Conservation (phyloP, 2,888 invertebrate genomes). For the Acanthopleura granulata region DNA sequence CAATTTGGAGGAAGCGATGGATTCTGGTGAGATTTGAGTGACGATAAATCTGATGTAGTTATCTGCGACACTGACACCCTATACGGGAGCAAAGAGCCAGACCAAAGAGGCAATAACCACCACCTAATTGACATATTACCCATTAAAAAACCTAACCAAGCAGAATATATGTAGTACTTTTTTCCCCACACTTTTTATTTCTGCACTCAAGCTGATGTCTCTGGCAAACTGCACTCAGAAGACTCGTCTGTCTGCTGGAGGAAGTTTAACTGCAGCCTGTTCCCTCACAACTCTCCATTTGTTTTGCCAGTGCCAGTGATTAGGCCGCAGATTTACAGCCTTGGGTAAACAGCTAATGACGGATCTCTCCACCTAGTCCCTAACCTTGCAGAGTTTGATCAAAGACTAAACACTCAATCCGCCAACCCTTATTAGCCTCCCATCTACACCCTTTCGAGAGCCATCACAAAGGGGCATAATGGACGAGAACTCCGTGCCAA, state of each 20-base stretch:
- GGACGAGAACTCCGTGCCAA: no score
- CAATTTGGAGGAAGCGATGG: no score
- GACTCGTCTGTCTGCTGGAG: background rate
- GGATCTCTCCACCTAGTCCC: background rate
- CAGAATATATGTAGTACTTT: background rate
- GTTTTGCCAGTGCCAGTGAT: constrained; percentile 1
- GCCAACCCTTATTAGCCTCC: no score
- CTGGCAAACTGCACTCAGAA: constrained; percentile 1
- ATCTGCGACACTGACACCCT: no score
- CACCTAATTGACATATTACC: background rate
- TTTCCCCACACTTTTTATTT: background rate
- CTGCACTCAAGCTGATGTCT: constrained; percentile 2
- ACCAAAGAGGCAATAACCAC: background rate
- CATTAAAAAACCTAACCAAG: background rate
- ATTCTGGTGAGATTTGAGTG: no score
- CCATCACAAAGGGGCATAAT: no score
- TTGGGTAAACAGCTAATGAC: background rate
- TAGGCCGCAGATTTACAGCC: background rate
- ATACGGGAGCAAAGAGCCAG: no score
- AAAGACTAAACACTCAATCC: no score
- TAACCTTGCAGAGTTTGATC: no score
- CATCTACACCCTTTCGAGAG: no score
- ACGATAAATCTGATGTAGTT: no score
- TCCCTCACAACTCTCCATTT: background rate
- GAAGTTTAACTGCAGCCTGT: no score